A percentile compares a stretch with the other conserved stretches of the same genome.
These are phyloP conservation scores for Alcedo atthis DNA, from an alignment of 2,797 vertebrate genomes.

Conservation along the genomic window DNA sequence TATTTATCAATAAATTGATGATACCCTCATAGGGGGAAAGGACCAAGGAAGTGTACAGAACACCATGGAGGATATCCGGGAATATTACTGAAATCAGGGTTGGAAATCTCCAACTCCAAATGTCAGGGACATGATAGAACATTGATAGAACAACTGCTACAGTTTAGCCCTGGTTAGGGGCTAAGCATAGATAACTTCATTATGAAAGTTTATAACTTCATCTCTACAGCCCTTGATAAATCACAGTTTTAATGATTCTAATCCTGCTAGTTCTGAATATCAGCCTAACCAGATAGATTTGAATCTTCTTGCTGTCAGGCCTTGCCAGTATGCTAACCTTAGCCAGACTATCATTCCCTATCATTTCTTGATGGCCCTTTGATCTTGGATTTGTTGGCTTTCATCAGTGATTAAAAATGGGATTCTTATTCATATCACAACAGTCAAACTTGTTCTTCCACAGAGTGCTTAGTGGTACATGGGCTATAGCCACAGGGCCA, in stretches of 20 bases:
- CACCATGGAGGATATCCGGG: too few relatives aligned
- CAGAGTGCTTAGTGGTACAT: background rate
- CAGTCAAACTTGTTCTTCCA: background rate
- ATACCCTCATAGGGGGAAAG: too few relatives aligned
- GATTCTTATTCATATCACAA: background rate
- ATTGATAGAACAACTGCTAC: background rate
- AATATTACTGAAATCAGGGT: too few relatives aligned
- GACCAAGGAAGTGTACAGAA: too few relatives aligned
- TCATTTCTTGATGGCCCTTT: background rate
- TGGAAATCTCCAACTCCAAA: too few relatives aligned
- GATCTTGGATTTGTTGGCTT: background rate
- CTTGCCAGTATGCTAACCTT: background rate
- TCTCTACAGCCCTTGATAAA: background rate
- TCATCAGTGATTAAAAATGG: background rate
- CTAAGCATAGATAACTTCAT: background rate
- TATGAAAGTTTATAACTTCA: background rate
- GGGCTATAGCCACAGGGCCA: background rate
- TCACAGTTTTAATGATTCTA: background rate
- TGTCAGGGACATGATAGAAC: too few relatives aligned
- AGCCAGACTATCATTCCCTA: rapidly evolving
- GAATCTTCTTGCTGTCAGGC: background rate
- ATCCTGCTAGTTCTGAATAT: background rate
- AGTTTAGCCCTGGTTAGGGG: background rate
- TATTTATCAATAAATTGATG: too few relatives aligned
- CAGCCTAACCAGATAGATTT: background rate